A percentile compares a stretch with the other conserved stretches of the same genome.
Evolutionary conservation across 2,888 invertebrate genomes (phyloP).

Genomic region (Hesperia comma): DNA sequence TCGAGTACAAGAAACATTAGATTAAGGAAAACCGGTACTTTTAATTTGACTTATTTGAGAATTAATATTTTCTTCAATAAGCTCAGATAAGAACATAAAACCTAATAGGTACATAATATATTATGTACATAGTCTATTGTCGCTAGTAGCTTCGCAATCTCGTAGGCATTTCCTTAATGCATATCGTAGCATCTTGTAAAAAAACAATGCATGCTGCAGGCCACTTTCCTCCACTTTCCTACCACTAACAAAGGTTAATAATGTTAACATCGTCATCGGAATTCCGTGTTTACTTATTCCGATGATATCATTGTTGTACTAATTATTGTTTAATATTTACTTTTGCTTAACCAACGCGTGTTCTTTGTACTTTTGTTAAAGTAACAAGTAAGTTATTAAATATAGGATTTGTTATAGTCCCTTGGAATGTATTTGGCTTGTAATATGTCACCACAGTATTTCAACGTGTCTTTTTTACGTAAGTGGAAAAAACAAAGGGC

Average conservation of each 20-base stretch:
- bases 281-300: constrained; percentile 27
- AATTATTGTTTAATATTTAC: constrained; percentile 23
- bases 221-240: constrained; percentile 18
- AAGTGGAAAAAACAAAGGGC: too few relatives aligned
- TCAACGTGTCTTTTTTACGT: too few relatives aligned
- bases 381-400: too few relatives aligned
- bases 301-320: constrained; percentile 17
- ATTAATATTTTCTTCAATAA: too few relatives aligned
- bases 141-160: constrained; percentile 10
- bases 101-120: too few relatives aligned
- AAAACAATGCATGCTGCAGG: constrained; percentile 22
- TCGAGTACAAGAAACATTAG: too few relatives aligned
- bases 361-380: constrained; percentile 9
- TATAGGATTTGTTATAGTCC: too few relatives aligned
- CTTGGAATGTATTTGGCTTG: too few relatives aligned
- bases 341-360: constrained; percentile 14
- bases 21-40: too few relatives aligned
- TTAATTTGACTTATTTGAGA: too few relatives aligned
- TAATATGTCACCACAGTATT: too few relatives aligned
- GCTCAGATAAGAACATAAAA: neutral
- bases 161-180: constrained; percentile 15
- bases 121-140: neutral
- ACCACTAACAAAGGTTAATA: constrained; percentile 28
- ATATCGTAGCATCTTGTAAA: constrained; percentile 4
- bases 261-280: constrained; percentile 23